phyloP scores from a whole-genome alignment of 2,888 invertebrate genomes.

The Notodonta ziczac region DNA sequence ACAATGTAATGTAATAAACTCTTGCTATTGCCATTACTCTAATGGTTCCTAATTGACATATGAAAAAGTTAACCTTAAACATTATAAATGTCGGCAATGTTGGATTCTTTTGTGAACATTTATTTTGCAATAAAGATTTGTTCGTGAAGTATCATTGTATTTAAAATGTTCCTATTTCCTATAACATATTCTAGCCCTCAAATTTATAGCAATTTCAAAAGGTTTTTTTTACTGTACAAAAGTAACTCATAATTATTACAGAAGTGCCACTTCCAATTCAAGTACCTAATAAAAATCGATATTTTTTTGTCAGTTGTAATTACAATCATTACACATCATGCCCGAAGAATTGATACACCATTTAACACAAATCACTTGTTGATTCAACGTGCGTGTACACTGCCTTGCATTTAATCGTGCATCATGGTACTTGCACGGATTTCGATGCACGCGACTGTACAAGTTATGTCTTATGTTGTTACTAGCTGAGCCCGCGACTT shows the following conservation, averaged over 20 bases:
- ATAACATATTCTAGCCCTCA: not conserved
- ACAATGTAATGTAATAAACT: slow-evolving; percentile 54
- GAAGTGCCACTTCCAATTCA: slow-evolving; percentile 7
- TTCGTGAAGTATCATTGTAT: not conserved
- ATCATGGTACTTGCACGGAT: slow-evolving; percentile 51
- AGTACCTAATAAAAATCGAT: slow-evolving; percentile 23
- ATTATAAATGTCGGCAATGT: slow-evolving; percentile 25
- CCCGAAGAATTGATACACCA: slow-evolving; percentile 54
- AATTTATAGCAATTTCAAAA: not conserved
- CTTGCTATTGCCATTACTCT: slow-evolving; percentile 45
- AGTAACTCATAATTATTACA: no score
- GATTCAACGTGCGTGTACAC: slow-evolving; percentile 56
- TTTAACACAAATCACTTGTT: slow-evolving; percentile 63
- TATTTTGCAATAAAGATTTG: slow-evolving; percentile 15
- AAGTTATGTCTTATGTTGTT: slow-evolving; percentile 42
- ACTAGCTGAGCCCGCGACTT: no score
- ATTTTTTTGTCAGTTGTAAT: no score
- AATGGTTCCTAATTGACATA: slow-evolving; percentile 44
- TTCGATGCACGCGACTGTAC: slow-evolving; percentile 52
- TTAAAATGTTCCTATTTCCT: not conserved
- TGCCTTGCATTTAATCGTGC: slow-evolving; percentile 53
- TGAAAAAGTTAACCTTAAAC: slow-evolving; percentile 32
- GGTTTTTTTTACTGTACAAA: no score
- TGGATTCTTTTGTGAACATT: slow-evolving; percentile 24
- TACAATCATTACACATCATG: slow-evolving; percentile 32